Evolutionary conservation across 2,113 vertebrate genomes (phyloP).

Genomic region (Chloropsis hardwickii): DNA sequence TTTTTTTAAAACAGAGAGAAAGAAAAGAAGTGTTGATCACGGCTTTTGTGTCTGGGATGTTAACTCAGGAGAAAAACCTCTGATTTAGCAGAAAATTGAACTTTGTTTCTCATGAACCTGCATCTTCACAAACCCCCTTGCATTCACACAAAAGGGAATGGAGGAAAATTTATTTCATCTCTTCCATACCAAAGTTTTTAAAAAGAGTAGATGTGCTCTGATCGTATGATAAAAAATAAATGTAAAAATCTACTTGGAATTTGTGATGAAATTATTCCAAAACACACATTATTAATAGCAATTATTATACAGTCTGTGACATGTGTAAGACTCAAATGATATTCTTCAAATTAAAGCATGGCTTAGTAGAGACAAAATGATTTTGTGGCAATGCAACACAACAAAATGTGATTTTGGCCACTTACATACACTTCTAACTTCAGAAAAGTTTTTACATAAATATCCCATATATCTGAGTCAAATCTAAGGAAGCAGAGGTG

Average conservation of each 20-base stretch:
- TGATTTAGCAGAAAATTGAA: neutral
- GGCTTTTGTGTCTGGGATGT: neutral
- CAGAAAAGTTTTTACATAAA: neutral
- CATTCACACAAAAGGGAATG: neutral
- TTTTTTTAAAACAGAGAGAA: neutral
- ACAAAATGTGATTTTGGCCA: neutral
- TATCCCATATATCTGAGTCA: neutral
- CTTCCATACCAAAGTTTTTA: neutral
- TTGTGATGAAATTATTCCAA: neutral
- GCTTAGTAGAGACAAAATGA: neutral
- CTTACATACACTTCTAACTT: neutral
- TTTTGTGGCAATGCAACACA: neutral
- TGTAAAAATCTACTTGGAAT: neutral
- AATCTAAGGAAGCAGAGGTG: neutral
- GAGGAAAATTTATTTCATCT: neutral
- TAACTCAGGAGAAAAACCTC: neutral
- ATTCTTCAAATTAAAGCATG: neutral
- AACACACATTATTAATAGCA: neutral
- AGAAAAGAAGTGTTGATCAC: neutral
- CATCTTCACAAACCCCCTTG: neutral
- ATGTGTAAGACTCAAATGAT: neutral
- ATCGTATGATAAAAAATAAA: neutral
- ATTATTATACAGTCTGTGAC: neutral
- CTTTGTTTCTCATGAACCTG: neutral
- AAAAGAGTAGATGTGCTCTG: neutral